Evolutionary conservation across 2,113 vertebrate genomes (phyloP), one percentile per base, ranked within the genome.

Genomic region (Amphiprion percula): DNA sequence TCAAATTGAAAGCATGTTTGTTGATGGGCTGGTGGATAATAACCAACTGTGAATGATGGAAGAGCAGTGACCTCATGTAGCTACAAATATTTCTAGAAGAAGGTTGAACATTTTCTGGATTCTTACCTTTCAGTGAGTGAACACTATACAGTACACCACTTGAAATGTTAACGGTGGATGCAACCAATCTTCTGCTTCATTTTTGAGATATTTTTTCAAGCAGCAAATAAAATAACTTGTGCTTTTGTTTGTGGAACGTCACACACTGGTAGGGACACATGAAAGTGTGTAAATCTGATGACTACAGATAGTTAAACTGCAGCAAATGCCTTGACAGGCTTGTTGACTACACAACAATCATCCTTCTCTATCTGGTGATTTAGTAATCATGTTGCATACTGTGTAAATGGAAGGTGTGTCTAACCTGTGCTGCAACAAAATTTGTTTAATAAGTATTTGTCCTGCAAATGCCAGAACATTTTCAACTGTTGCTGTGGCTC

Each of bases 21-120:
- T 78, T 62, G 80, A 78, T 70, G 64, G 60, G 53, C 26, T 49
- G 64, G 74, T 74, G 15, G 49, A 67, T 85, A 70, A 84, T 76
- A 70, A 82, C 79, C 81, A 66, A 21, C 75, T 69, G 67, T 63
- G 67, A 80, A 53, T 54, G 37, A 23, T 67, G 44, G 56, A 78
- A 78, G 54, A 75, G 69, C 39, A n/a, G 59, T 58, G 53, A 58
- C 49, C 37, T 63, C 74, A 60, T n/a, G 44, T 68, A 50, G 71
- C 41, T 66, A 55, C 55, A 61, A 47, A 47, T 59, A 59, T 80
- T 28, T 77, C 21, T 68, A 65, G 24, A 76, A 28, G 60, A 54
- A 53, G 63, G 49, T 26, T 15, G 7, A 68, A 54, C 30, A 55
- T 80, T 62, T 77, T 73, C 56, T 47, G 21, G 24, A 30, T 62